A percentile compares a stretch with the other conserved stretches of the same genome.
phyloP scores from a whole-genome alignment of 1,140 invertebrate genomes.

The Amyelois transitella region DNA sequence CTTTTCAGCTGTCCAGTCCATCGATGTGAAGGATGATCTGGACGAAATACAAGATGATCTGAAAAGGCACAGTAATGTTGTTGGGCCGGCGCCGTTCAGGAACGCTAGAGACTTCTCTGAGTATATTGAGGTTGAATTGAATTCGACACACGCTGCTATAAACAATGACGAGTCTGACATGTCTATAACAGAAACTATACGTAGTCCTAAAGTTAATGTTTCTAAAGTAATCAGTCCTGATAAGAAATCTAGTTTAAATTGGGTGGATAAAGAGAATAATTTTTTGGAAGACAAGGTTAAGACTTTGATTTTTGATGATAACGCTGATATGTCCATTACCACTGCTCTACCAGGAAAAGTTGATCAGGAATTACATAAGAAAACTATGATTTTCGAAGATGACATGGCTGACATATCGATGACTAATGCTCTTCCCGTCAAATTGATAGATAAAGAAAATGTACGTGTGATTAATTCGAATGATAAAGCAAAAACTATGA shows the following conservation, averaged over 20 bases:
- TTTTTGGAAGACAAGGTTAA: neutral
- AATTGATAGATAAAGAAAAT: slow-evolving; percentile 60
- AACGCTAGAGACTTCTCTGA: slow-evolving; percentile 31
- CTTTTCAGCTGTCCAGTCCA: slow-evolving; percentile 41
- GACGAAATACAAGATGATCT: slow-evolving; percentile 55
- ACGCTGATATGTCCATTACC: neutral
- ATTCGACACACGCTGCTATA: slow-evolving; percentile 34
- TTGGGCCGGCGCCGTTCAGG: slow-evolving; percentile 26
- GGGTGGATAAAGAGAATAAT: slow-evolving; percentile 57
- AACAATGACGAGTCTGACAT: slow-evolving; percentile 45
- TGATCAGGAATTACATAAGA: too few relatives aligned
- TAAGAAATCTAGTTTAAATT: slow-evolving; percentile 26
- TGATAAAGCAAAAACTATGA: neutral
- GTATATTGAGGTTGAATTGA: slow-evolving; percentile 57
- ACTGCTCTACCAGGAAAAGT: neutral
- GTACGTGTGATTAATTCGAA: slow-evolving; percentile 8
- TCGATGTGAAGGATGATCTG: slow-evolving; percentile 40
- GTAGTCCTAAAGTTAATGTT: slow-evolving; percentile 39
- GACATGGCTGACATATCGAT: neutral
- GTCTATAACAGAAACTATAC: slow-evolving; percentile 54
- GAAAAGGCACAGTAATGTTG: slow-evolving; percentile 22
- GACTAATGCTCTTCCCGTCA: neutral
- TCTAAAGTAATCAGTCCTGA: slow-evolving; percentile 23
- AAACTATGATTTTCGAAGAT: neutral
- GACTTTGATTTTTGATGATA: neutral